Conservation (phyloP, 2,797 vertebrate genomes). For the Danio kyathit region DNA sequence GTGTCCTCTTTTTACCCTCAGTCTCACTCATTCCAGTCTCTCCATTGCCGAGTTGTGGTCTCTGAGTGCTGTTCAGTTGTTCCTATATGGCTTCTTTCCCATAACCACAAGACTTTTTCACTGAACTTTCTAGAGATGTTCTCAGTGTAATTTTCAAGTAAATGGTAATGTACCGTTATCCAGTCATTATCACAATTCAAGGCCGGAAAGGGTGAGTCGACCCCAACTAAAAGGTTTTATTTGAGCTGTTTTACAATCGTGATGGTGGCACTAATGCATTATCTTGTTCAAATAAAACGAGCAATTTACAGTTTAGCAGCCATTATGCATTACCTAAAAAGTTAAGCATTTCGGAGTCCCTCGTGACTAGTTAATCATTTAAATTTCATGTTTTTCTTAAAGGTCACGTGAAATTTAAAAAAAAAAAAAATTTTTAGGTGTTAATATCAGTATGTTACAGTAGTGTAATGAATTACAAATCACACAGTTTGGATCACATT, state of each 20-base stretch:
- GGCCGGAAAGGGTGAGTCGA: not conserved
- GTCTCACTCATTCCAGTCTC: slow-evolving; percentile 33
- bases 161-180: not conserved
- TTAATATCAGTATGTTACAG: too few species aligned
- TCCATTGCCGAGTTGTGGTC: slow-evolving; percentile 18
- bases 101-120: slow-evolving; percentile 5
- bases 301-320: not conserved
- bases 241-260: not conserved
- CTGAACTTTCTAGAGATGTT: slow-evolving; percentile 13
- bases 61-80: slow-evolving; percentile 27
- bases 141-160: slow-evolving; percentile 18
- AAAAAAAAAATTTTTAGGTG: too few species aligned
- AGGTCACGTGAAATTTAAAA: too few species aligned
- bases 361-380: not conserved
- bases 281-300: not conserved
- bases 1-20: slow-evolving; percentile 45
- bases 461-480: too few species aligned
- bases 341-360: not conserved
- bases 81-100: slow-evolving; percentile 14
- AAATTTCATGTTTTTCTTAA: not conserved
- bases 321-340: not conserved
- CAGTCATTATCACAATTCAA: slow-evolving; percentile 1
- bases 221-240: not conserved
- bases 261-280: not conserved
- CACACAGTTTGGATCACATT: too few species aligned